Evolutionary conservation across 2,888 invertebrate genomes (phyloP).

Genomic region (Agrochola macilenta): DNA sequence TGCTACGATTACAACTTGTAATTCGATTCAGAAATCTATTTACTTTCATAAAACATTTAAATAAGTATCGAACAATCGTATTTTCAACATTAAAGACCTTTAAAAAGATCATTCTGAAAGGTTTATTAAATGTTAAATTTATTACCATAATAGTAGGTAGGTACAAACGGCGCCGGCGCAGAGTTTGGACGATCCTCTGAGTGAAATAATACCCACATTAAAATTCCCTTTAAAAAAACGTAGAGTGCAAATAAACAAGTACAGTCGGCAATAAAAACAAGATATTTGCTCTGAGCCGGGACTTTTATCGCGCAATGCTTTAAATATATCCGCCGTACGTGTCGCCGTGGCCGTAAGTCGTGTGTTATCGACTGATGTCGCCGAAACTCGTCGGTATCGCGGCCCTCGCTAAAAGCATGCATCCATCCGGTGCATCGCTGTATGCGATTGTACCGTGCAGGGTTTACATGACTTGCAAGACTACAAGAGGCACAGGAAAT

Average conservation of each 20-base stretch:
- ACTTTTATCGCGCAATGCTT: constrained; percentile 61
- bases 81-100: constrained; percentile 14
- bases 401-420: constrained; percentile 76
- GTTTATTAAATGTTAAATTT: constrained; percentile 53
- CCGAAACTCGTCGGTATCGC: constrained; percentile 66
- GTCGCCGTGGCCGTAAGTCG: constrained; percentile 45
- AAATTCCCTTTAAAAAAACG: constrained; percentile 52
- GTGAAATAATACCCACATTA: constrained; percentile 58
- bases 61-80: constrained; percentile 14
- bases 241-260: constrained; percentile 59
- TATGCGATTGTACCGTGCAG: constrained; percentile 67
- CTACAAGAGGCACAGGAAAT: not conserved
- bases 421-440: constrained; percentile 73
- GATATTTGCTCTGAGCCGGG: constrained; percentile 57
- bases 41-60: constrained; percentile 28
- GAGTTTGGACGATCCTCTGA: constrained; percentile 38
- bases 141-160: constrained; percentile 27
- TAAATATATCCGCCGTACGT: constrained; percentile 47
- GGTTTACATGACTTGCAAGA: constrained; percentile 66
- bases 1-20: not conserved
- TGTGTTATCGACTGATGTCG: constrained; percentile 63
- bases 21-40: constrained; percentile 14
- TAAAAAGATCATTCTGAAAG: constrained; percentile 31
- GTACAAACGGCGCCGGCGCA: constrained; percentile 45
- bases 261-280: constrained; percentile 66